phyloP scores from a whole-genome alignment of 2,797 vertebrate genomes.

The Eidolon dupreanum region DNA sequence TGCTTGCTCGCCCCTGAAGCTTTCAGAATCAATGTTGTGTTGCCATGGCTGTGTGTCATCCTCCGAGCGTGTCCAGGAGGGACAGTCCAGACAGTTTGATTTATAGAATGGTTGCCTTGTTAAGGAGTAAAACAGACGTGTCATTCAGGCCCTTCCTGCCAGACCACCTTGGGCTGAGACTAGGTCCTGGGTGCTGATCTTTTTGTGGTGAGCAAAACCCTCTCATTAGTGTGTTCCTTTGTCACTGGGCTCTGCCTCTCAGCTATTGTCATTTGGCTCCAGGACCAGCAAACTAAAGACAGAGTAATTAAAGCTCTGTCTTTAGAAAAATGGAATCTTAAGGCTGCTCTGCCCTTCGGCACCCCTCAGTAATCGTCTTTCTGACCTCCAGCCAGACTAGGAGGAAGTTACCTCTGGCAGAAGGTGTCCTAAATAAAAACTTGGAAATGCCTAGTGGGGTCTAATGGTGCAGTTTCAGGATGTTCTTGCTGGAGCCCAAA shows the following conservation, averaged over 20 bases:
- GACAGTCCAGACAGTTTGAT: not conserved
- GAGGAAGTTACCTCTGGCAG: not conserved
- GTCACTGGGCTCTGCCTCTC: not conserved
- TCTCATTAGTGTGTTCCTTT: not conserved
- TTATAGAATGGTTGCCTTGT: not conserved
- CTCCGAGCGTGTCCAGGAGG: not conserved
- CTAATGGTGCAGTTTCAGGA: not conserved
- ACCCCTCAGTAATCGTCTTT: not conserved
- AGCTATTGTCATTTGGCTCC: not conserved
- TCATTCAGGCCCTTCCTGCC: not conserved
- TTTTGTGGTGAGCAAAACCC: not conserved
- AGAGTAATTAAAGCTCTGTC: not conserved
- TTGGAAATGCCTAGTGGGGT: not conserved
- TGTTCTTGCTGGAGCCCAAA: not conserved
- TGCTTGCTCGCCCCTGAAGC: not conserved
- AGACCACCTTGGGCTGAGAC: not conserved
- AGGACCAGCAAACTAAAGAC: not conserved
- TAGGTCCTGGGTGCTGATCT: not conserved
- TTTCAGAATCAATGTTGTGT: not conserved
- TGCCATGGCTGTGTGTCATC: not conserved
- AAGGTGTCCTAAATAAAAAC: not conserved
- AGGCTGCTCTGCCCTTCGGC: not conserved
- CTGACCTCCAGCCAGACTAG: not conserved
- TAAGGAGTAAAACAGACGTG: not conserved
- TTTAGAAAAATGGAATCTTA: not conserved